Evolutionary conservation across 2,797 vertebrate genomes (phyloP), one percentile per base, ranked within the genome.

Genomic region (Helicolenus hilgendorfi): DNA sequence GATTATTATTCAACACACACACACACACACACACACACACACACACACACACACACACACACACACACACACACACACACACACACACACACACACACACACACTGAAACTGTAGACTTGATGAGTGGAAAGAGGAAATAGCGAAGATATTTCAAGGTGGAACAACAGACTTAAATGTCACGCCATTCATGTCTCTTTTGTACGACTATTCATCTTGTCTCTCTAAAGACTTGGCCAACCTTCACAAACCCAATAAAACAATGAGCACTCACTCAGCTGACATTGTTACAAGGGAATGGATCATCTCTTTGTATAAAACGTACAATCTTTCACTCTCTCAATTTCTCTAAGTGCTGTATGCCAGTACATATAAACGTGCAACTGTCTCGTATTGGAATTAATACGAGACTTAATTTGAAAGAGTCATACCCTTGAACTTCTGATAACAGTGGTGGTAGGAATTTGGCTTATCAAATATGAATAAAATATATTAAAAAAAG

Each of bases 101-200:
- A 81, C 38, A 64, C 7, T 24, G 5, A 53, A 56, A 49, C 20
- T 65, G 9, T 8, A 2, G 9, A 70, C 13, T 11, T 36, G 4
- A 72, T 63, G 10, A 60, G 24, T 76, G 29, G 22, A 59, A 20
- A 64, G 26, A 72, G 69, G 13, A 70, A 35, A 45, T 4, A 38
- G n/a, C 14, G 36, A 45, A 63, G 60, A 68, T 49, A 75, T 62
- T 75, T 75, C 2, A 4, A 72, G 18, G 11, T 58, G 24, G 71
- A 72, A 83, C 10, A 63, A 9, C 10, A 80, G 5, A 53, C 22
- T 24, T 55, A 63, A 86, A 77, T 86, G 79, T 80, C 68, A 81
- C 18, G 58, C 63, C 70, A 49, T 64, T 80, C 6, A 81, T 49
- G 53, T 70, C 24, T 74, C 60, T 60, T 76, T 60, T 36, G 4